Evolutionary conservation across 2,113 vertebrate species (phyloP).

Genomic region (Rhea americana): DNA sequence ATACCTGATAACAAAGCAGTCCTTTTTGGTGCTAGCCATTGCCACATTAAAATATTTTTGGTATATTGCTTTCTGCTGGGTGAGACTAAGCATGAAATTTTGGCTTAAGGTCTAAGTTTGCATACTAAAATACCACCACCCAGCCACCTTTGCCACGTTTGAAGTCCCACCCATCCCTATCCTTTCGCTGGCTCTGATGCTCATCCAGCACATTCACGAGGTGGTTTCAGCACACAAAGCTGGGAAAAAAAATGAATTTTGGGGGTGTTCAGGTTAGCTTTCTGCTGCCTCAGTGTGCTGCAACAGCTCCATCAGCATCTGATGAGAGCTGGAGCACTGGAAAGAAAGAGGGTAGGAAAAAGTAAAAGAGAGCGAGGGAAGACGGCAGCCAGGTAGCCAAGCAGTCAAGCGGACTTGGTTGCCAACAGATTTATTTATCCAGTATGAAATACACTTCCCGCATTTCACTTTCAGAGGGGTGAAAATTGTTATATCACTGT

Average conservation of each 20-base stretch:
- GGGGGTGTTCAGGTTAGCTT: background rate
- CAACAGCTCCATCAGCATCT: background rate
- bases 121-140: background rate
- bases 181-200: background rate
- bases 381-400: background rate
- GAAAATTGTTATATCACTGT: background rate
- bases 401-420: background rate
- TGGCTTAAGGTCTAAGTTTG: background rate
- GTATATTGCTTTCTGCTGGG: background rate
- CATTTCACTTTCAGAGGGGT: background rate
- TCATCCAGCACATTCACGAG: background rate
- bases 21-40: background rate
- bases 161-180: background rate
- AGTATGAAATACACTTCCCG: background rate
- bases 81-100: background rate
- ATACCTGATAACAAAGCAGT: background rate
- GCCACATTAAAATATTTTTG: background rate
- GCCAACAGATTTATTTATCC: background rate
- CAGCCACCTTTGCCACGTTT: background rate
- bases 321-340: background rate
- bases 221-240: background rate
- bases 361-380: background rate
- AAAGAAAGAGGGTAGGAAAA: background rate
- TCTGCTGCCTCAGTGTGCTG: background rate
- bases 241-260: background rate